phyloP scores from a whole-genome alignment of 2,888 invertebrate genomes.

The Orthosia gothica region DNA sequence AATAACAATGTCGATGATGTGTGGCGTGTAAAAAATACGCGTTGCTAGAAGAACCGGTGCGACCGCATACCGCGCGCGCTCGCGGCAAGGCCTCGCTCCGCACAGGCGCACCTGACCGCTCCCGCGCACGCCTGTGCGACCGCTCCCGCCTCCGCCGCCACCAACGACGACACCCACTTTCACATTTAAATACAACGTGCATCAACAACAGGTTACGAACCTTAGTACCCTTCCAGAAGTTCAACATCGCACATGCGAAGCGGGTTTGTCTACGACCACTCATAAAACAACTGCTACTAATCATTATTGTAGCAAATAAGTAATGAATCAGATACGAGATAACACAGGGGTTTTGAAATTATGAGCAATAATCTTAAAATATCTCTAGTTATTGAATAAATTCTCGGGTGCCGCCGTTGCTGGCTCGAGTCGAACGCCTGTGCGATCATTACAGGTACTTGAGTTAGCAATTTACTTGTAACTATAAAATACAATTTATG shows the following conservation, averaged over 20 bases:
- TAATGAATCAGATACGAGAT: conserved; percentile 73
- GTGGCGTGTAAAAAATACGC: conserved; percentile 90
- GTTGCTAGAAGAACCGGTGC: conserved; percentile 91
- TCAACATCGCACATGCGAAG: conserved; percentile 12
- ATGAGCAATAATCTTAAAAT: conserved; percentile 81
- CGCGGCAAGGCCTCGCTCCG: conserved; percentile 85
- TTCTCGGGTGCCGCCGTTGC: conserved; percentile 64
- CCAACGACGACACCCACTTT: conserved; percentile 60
- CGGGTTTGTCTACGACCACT: conserved; percentile 27
- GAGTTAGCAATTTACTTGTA: conserved; percentile 85
- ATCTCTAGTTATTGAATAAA: conserved; percentile 74
- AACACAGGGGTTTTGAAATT: conserved; percentile 72
- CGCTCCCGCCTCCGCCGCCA: conserved; percentile 50
- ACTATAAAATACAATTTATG: conserved; percentile 80
- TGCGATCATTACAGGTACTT: conserved; percentile 82
- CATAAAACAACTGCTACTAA: conserved; percentile 61
- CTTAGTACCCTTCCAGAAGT: conserved; percentile 13
- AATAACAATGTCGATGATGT: conserved; percentile 90
- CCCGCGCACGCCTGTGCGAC: conserved; percentile 70
- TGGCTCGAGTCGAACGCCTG: conserved; percentile 65
- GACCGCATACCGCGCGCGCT: conserved; percentile 90
- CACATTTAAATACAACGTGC: conserved; percentile 58
- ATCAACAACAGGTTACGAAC: conserved; percentile 27
- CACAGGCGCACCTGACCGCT: conserved; percentile 52
- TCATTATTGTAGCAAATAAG: conserved; percentile 69